Evolutionary conservation across 2,113 vertebrate species (phyloP), one percentile per base, ranked within the genome.

Genomic region (Odontesthes bonariensis): DNA sequence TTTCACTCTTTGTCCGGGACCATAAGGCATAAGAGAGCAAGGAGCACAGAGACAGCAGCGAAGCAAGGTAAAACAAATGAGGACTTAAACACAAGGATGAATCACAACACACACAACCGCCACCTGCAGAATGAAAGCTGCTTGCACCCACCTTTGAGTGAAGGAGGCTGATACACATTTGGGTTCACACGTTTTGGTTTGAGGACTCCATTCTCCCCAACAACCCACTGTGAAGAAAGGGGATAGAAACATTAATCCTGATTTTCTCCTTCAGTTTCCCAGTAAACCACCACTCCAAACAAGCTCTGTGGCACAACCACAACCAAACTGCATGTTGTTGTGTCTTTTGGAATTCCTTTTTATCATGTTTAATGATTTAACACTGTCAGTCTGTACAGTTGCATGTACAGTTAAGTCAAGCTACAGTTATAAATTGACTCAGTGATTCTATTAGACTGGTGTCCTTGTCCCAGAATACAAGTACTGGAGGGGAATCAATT

Each of bases 111-210:
- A 71, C 61, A 69, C 66, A 71, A 44, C 1, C 32, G n/a, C 32
- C 71, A 32, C 67, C 74, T 23, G 62, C 23, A 40, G 52, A 17
- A 17, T 8, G 22, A 8, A 3, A 3, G 3, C 42, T 0, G 23
- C 35, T 31, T 1, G 2, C 27, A 83, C 88, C 42, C 55, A 98
- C 98, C 98, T 98, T 95, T 98, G 86, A 99, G 95, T 31, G 98
- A 98, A n/a, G 98, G 98, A 0, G 98, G 98, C 0, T 97, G 97
- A 80, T 99, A 99, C 87, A 95, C 94, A 79, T 95, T 96, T 59
- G 96, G 95, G 79, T 96, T 96, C 86, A 96, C 69, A 86, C 95
- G 95, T 91, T 97, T 98, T 79, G 97, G 96, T 92, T 97, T 98
- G 38, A 96, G 95, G 71, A 96, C 93, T 27, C 96, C 96, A 35